These are phyloP conservation scores for Vidua chalybeata DNA, from an alignment of 2,113 vertebrate species.

Conservation along the genomic window DNA sequence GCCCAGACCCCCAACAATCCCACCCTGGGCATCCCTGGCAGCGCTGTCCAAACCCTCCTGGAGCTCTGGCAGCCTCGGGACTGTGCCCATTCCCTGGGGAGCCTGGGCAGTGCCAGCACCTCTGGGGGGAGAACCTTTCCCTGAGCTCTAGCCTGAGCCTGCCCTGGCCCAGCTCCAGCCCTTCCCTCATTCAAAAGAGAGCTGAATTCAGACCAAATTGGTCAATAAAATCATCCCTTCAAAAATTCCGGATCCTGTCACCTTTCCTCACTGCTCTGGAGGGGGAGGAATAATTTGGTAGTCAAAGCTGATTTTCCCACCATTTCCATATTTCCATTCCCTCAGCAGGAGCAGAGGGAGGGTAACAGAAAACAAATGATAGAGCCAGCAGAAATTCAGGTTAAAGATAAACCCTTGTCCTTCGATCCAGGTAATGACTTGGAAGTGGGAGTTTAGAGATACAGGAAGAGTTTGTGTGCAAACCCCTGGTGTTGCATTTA, in stretches of 20 bases:
- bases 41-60: neutral
- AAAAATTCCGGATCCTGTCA: neutral
- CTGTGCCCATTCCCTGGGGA: neutral
- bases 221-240: neutral
- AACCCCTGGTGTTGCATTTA: rapidly evolving
- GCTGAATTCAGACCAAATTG: neutral
- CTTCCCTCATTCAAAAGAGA: neutral
- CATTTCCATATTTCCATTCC: neutral
- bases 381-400: constrained; percentile 1
- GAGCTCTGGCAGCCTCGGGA: neutral
- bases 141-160: rapidly evolving
- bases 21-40: neutral
- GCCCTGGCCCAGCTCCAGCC: neutral
- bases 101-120: neutral
- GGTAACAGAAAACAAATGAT: neutral
- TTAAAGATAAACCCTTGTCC: constrained; percentile 30
- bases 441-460: constrained; percentile 42
- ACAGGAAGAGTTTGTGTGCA: neutral
- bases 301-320: neutral
- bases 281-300: neutral
- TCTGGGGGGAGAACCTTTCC: neutral
- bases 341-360: neutral
- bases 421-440: constrained; percentile 29
- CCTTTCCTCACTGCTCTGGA: neutral
- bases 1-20: rapidly evolving